Percentiles rank a stretch among this genome's conserved stretches.
These are phyloP conservation scores for Podilymbus podiceps DNA, from an alignment of 2,113 vertebrate species.

Conservation along the genomic window DNA sequence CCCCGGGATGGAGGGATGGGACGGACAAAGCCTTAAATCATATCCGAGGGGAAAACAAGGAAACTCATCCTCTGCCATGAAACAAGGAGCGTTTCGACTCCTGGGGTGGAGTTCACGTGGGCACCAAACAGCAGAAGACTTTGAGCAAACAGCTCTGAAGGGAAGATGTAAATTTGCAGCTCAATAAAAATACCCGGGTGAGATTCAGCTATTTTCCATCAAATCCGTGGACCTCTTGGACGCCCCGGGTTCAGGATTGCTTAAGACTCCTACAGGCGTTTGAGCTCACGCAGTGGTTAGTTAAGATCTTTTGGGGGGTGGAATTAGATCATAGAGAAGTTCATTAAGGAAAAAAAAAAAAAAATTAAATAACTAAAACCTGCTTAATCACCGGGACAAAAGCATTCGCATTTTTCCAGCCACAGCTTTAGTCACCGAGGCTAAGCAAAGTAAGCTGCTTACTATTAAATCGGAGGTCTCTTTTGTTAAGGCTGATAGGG, in stretches of 20 bases:
- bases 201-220: not conserved
- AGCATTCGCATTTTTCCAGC: not conserved
- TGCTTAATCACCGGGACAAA: constrained; percentile 59
- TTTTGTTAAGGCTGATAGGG: constrained; percentile 23
- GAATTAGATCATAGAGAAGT: not conserved
- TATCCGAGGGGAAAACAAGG: not conserved
- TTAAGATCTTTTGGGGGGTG: not conserved
- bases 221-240: not conserved
- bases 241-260: not conserved
- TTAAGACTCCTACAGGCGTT: not conserved
- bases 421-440: constrained; percentile 7
- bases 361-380: constrained; percentile 7
- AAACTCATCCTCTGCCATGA: not conserved
- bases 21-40: not conserved
- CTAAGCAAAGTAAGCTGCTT: constrained; percentile 53
- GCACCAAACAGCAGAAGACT: not conserved
- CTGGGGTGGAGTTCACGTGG: rapidly evolving
- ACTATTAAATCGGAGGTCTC: not conserved
- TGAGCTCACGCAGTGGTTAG: not conserved
- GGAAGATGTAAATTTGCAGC: not conserved
- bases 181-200: not conserved
- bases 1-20: not conserved
- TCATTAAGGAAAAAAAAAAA: not conserved
- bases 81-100: rapidly evolving
- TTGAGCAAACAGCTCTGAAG: not conserved